These are phyloP conservation scores for Parauchenoglanis ngamensis DNA, from an alignment of 2,797 vertebrate genomes.

Conservation along the genomic window DNA sequence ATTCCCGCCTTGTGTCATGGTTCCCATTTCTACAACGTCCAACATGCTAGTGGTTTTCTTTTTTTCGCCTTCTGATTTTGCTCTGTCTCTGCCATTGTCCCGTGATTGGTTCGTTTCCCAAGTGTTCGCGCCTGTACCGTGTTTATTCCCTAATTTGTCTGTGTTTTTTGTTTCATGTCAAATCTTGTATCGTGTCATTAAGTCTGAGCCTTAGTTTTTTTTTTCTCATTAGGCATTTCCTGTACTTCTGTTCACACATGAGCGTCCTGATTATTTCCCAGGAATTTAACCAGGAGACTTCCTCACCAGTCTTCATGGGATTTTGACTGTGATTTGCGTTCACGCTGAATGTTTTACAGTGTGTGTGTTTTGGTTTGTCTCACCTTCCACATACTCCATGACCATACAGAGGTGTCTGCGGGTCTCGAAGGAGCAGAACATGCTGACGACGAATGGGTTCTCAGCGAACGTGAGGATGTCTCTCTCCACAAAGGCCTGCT, in stretches of 20 bases:
- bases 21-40: neutral
- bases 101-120: neutral
- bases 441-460: conserved; percentile 93
- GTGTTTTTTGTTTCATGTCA: neutral
- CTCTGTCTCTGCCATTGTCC: neutral
- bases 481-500: conserved; percentile 91
- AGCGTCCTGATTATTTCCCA: neutral
- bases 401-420: conserved; percentile 92
- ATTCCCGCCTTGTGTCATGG: neutral
- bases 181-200: neutral
- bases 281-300: neutral
- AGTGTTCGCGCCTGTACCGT: neutral
- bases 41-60: neutral
- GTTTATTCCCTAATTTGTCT: neutral
- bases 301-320: neutral
- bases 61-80: neutral
- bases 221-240: neutral
- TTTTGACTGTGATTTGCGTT: neutral
- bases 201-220: neutral
- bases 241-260: neutral
- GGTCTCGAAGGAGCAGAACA: conserved; percentile 95
- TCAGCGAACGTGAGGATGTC: conserved; percentile 95
- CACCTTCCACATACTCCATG: conserved; percentile 95
- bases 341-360: neutral
- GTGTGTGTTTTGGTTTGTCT: conserved; percentile 17